Percentiles rank a stretch among this genome's conserved stretches.
Evolutionary conservation across 1,140 invertebrate species (phyloP).

Genomic region (Sarcophaga peregrina): DNA sequence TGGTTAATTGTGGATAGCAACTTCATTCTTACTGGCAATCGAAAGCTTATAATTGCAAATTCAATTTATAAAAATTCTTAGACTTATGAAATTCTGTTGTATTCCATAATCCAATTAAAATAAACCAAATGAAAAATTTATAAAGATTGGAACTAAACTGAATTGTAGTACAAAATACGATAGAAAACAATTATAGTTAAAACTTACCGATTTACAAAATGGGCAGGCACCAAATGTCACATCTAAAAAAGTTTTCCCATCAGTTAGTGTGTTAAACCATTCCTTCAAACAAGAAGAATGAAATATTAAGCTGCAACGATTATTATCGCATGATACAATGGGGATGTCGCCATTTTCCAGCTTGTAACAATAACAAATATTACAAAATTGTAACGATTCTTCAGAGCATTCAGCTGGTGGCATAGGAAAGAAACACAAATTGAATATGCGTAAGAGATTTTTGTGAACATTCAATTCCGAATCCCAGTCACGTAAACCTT

Average conservation of each 20-base stretch:
- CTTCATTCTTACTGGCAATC: too few species aligned
- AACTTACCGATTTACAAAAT: slow-evolving; percentile 61
- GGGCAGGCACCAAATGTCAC: slow-evolving; percentile 60
- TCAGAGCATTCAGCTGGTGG: slow-evolving; percentile 40
- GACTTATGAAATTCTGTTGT: too few species aligned
- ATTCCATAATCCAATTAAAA: too few species aligned
- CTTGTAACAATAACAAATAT: slow-evolving; percentile 60
- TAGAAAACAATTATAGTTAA: neutral
- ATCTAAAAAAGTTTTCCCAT: slow-evolving; percentile 58
- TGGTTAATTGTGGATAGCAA: too few species aligned
- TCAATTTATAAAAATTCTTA: too few species aligned
- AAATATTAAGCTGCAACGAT: slow-evolving; percentile 56
- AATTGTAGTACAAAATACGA: neutral
- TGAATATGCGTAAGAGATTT: slow-evolving; percentile 62
- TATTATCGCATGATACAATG: slow-evolving; percentile 62
- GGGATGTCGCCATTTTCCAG: slow-evolving; percentile 58
- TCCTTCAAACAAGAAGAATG: slow-evolving; percentile 60
- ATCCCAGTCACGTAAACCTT: slow-evolving; percentile 60
- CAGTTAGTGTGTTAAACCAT: slow-evolving; percentile 61
- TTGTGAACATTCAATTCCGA: slow-evolving; percentile 59
- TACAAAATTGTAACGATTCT: slow-evolving; percentile 52
- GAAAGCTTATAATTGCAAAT: too few species aligned
- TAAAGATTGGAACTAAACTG: too few species aligned
- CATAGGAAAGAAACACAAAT: slow-evolving; percentile 63
- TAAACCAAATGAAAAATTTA: too few species aligned